These are phyloP conservation scores for Phortica variegata DNA, from an alignment of 1,140 invertebrate genomes.

Conservation along the genomic window DNA sequence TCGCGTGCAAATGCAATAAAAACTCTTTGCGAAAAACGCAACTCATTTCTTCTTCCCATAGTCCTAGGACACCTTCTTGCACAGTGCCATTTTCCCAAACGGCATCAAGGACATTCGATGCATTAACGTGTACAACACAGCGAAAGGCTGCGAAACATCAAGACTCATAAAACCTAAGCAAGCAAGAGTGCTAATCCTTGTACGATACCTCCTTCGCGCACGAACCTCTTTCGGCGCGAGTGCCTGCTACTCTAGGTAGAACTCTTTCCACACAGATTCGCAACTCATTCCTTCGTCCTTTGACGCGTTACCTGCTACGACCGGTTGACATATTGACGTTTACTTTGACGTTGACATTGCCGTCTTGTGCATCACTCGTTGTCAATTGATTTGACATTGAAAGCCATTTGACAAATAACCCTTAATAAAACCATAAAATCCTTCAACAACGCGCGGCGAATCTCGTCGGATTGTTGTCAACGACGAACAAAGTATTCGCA, in stretches of 20 bases:
- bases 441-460: too few relatives aligned
- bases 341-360: slow-evolving; percentile 38
- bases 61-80: too few relatives aligned
- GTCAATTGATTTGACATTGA: slow-evolving; percentile 54
- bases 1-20: slow-evolving; percentile 34
- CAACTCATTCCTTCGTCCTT: slow-evolving; percentile 35
- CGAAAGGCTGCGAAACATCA: too few relatives aligned
- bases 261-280: too few relatives aligned
- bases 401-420: slow-evolving; percentile 35
- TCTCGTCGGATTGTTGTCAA: too few relatives aligned
- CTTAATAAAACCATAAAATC: slow-evolving; percentile 56
- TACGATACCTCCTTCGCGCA: slow-evolving; percentile 19
- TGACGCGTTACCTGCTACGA: slow-evolving; percentile 16
- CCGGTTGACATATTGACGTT: slow-evolving; percentile 12
- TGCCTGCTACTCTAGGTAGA: slow-evolving; percentile 10
- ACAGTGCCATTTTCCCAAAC: slow-evolving; percentile 2
- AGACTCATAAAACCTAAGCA: slow-evolving; percentile 35
- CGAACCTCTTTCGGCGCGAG: slow-evolving; percentile 51
- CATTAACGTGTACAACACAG: slow-evolving; percentile 32
- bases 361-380: too few relatives aligned
- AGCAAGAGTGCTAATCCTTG: slow-evolving; percentile 35
- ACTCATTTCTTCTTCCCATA: too few relatives aligned
- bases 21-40: slow-evolving; percentile 44
- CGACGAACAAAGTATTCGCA: slow-evolving; percentile 11
- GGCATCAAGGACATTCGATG: slow-evolving; percentile 37